Base-by-base conservation (phyloP, 2,888 invertebrate genomes). In the Sesia bembeciformis region DNA sequence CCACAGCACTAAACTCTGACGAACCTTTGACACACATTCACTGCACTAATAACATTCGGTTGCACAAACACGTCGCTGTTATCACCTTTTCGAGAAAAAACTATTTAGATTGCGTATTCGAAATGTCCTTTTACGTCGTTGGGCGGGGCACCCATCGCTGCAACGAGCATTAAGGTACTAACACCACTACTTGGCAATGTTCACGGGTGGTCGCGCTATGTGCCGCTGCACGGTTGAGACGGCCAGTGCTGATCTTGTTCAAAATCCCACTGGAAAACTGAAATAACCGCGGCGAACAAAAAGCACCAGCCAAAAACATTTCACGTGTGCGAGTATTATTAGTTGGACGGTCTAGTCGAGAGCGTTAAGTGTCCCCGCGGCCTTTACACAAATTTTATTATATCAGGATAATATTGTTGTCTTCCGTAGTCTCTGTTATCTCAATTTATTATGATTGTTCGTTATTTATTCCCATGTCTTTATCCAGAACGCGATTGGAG, bases 251-350 rank as follows among this genome's bases (percentile, higher is more conserved):
- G 85, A 70, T 86, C 75, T 84, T 86, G 84, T 77, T 78, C 85
- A 81, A 87, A 89, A 86, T 87, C 86, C 85, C 81, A 89, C 89
- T 89, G 89, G 89, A 89, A 88, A 86, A 85, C 89, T 86, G 88
- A 89, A 89, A 89, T 89, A 88, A 85, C 86, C 84, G 79, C 77
- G 78, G 79, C 87, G 85, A 87, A 88, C 89, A 88, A 88, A 88
- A 89, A 89, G 83, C 89, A 86, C 82, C 89, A 81, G 87, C 88
- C 89, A 87, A 88, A 46, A 88, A 88, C 86, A 88, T 88, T 89
- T 89, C 85, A 88, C 85, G 87, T 84, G 84, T 80, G 80, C 66
- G 83, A 78, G 79, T 89, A 89, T 88, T 89, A 89, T 88, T 89
- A 89, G 89, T 83, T 88, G 88, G 89, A 87, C 87, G 88, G 81